Conservation (phyloP, 2,888 invertebrate species). For the Petrophora chlorosata region DNA sequence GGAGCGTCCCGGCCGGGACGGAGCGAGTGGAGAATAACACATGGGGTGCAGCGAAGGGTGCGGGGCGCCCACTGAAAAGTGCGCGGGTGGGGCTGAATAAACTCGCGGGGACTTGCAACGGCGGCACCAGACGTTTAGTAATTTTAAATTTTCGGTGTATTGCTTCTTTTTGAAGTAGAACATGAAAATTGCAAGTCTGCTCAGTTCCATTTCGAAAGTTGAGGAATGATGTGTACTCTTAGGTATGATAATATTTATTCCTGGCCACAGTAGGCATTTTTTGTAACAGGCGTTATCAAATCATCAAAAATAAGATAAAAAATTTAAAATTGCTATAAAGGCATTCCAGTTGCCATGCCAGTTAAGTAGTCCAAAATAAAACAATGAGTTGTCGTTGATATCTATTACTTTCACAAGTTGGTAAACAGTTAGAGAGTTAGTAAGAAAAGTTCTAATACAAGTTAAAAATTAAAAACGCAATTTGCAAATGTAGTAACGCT, state of each 20-base stretch:
- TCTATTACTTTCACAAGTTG: constrained; percentile 9
- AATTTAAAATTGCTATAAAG: too few relatives aligned
- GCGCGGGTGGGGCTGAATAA: constrained; percentile 84
- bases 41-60: constrained; percentile 77
- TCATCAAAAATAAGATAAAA: too few relatives aligned
- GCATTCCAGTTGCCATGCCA: too few relatives aligned
- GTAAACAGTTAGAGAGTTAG: constrained; percentile 1
- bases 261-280: too few relatives aligned
- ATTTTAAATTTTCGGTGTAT: constrained; percentile 35
- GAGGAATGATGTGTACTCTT: too few relatives aligned
- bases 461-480: constrained; percentile 17
- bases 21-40: constrained; percentile 68
- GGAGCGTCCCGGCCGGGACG: constrained; percentile 81
- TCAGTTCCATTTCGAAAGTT: too few relatives aligned
- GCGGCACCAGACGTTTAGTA: constrained; percentile 43
- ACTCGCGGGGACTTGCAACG: constrained; percentile 80
- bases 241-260: neutral
- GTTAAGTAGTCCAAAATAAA: too few relatives aligned
- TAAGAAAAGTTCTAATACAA: constrained; percentile 9
- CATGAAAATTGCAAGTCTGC: neutral
- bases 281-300: too few relatives aligned
- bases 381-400: too few relatives aligned
- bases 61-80: constrained; percentile 82
- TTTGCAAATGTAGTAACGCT: constrained; percentile 27
- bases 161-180: neutral